Percentiles rank a stretch among this genome's conserved stretches.
phyloP scores from a whole-genome alignment of 2,797 vertebrate genomes.

The Hirundo rustica region DNA sequence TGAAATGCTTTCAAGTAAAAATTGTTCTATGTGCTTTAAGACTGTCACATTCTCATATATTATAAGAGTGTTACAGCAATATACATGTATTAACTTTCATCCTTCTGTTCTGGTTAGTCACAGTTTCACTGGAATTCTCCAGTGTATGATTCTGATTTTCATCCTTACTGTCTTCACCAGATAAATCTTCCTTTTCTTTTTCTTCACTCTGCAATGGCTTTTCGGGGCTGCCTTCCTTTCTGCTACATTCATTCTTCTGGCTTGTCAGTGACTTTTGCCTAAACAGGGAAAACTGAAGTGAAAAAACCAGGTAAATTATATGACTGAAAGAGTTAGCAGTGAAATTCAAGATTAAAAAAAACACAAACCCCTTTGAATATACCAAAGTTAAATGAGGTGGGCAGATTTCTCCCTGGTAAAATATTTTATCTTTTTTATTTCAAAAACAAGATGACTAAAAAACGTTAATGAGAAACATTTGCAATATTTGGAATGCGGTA shows the following conservation, averaged over 20 bases:
- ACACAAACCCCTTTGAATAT: neutral
- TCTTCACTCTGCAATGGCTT: conserved; percentile 52
- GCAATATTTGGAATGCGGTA: neutral
- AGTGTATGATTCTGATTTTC: conserved; percentile 51
- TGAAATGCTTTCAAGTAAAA: conserved; percentile 72
- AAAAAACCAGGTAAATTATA: neutral
- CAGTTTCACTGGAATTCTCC: conserved; percentile 51
- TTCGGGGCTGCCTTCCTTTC: conserved; percentile 45
- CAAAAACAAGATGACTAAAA: neutral
- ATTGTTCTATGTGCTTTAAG: conserved; percentile 36
- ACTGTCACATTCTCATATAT: conserved; percentile 18
- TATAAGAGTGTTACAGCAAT: conserved; percentile 76
- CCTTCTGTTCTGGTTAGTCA: conserved; percentile 61
- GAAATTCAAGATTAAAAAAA: neutral
- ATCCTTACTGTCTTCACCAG: conserved; percentile 60
- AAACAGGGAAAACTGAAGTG: conserved; percentile 85
- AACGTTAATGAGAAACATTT: neutral
- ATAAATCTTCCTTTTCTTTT: conserved; percentile 44
- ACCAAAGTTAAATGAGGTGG: neutral
- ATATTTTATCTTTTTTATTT: fast-evolving
- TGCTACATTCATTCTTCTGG: conserved; percentile 63
- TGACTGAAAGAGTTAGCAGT: neutral
- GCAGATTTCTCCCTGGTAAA: neutral
- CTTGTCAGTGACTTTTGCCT: conserved; percentile 75
- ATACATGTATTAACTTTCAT: conserved; percentile 81